Conservation (phyloP, 2,797 vertebrate genomes). For the Rhabdophis nuchalis region DNA sequence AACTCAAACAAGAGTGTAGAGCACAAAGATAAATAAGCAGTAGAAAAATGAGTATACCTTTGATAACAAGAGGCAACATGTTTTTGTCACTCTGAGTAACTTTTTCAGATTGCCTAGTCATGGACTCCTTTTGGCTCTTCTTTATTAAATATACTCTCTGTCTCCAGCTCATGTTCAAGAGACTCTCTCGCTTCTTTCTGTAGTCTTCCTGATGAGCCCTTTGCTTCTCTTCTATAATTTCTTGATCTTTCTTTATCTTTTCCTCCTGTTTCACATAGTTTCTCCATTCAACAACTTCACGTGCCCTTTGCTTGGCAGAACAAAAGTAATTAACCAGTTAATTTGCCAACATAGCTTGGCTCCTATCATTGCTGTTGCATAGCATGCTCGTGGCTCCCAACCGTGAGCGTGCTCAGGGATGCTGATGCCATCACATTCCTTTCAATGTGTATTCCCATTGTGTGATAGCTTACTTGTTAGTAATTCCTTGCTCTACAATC, state of each 20-base stretch:
- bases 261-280: constrained; percentile 73
- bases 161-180: constrained; percentile 80
- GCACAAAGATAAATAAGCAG: background rate
- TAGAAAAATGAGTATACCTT: constrained; percentile 73
- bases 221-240: constrained; percentile 77
- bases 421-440: background rate
- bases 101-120: constrained; percentile 72
- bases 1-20: background rate
- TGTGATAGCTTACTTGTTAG: background rate
- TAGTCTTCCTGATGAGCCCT: constrained; percentile 78
- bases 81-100: constrained; percentile 58
- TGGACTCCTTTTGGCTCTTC: constrained; percentile 65
- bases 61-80: constrained; percentile 79
- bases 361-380: background rate
- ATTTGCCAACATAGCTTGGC: background rate
- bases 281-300: constrained; percentile 89
- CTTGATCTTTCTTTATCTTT: constrained; percentile 73
- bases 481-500: background rate
- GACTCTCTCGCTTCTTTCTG: constrained; percentile 66
- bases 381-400: background rate
- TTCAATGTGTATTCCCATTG: background rate
- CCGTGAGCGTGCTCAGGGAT: background rate
- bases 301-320: constrained; percentile 78
- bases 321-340: background rate
- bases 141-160: constrained; percentile 74